Conservation (phyloP, 2,888 invertebrate species). For the Pollenia amentaria region DNA sequence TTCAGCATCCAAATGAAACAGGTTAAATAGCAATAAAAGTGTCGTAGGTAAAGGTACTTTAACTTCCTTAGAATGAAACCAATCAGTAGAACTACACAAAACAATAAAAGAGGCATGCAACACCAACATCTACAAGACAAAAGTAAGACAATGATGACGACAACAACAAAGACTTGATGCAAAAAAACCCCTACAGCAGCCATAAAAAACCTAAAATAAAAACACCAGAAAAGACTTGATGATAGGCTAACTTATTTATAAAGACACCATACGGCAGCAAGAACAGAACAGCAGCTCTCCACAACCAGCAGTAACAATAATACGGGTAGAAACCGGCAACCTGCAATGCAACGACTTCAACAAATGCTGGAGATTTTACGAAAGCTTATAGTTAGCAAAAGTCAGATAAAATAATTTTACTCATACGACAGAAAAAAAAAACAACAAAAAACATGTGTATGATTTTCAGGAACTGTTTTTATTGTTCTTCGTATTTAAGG, state of each 20-base stretch:
- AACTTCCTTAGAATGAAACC: slow-evolving; percentile 54
- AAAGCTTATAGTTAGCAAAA: slow-evolving; percentile 48
- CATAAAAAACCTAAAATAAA: slow-evolving; percentile 43
- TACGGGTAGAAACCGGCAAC: slow-evolving; percentile 10
- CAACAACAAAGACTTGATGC: slow-evolving; percentile 26
- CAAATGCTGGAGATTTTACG: slow-evolving; percentile 46
- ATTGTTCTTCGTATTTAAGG: slow-evolving; percentile 2
- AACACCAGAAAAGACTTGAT: slow-evolving; percentile 58
- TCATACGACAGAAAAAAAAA: neutral
- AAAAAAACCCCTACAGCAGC: slow-evolving; percentile 53
- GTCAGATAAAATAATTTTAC: slow-evolving; percentile 39
- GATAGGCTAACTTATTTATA: slow-evolving; percentile 62
- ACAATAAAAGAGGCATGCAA: slow-evolving; percentile 40
- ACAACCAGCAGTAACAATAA: slow-evolving; percentile 21
- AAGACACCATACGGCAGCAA: slow-evolving; percentile 54
- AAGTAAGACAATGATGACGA: slow-evolving; percentile 37
- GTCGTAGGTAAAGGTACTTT: slow-evolving; percentile 75
- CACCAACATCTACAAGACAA: slow-evolving; percentile 18
- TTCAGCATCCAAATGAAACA: slow-evolving; percentile 66
- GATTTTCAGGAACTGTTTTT: slow-evolving; percentile 30
- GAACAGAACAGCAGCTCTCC: slow-evolving; percentile 17
- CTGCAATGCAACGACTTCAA: slow-evolving; percentile 33
- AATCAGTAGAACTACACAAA: slow-evolving; percentile 56
- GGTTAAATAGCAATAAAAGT: slow-evolving; percentile 76
- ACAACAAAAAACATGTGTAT: slow-evolving; percentile 48